These are phyloP conservation scores for Bombus picipes DNA, from an alignment of 1,140 invertebrate genomes.

Conservation along the genomic window DNA sequence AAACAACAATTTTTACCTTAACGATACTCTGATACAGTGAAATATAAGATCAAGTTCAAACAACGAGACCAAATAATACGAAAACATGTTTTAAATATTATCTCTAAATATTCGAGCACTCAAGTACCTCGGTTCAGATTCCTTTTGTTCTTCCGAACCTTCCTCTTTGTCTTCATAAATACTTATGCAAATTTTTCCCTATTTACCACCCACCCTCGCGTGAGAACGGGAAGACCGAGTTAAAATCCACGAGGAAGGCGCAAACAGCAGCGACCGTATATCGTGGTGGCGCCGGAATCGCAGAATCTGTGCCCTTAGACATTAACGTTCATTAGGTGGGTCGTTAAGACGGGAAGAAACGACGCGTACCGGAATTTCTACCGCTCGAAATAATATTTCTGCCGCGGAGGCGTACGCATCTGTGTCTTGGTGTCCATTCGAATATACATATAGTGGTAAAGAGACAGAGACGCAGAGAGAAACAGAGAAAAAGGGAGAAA, in stretches of 20 bases:
- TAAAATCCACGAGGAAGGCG: not conserved
- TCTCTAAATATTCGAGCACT: too few relatives aligned
- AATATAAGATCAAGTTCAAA: too few relatives aligned
- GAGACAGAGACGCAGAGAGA: not conserved
- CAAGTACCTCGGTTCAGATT: too few relatives aligned
- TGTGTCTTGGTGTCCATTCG: not conserved
- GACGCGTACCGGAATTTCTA: constrained; percentile 35
- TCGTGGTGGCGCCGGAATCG: constrained; percentile 42
- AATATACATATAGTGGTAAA: not conserved
- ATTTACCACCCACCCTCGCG: too few relatives aligned
- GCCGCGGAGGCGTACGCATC: constrained; percentile 23
- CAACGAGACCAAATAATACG: too few relatives aligned
- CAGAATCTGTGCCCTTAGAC: constrained; percentile 25
- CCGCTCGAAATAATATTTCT: constrained; percentile 62
- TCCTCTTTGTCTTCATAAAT: too few relatives aligned
- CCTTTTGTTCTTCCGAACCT: too few relatives aligned
- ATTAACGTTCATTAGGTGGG: constrained; percentile 51
- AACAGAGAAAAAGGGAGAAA: constrained; percentile 11
- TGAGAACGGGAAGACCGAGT: too few relatives aligned
- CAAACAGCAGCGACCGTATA: not conserved
- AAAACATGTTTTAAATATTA: too few relatives aligned
- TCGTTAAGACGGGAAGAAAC: constrained; percentile 48
- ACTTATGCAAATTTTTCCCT: too few relatives aligned
- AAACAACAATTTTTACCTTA: too few relatives aligned
- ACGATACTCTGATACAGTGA: too few relatives aligned